Percentiles rank a stretch among this genome's conserved stretches.
Evolutionary conservation across 2,797 vertebrate species (phyloP).

Genomic region (Spinus olivaceus): DNA sequence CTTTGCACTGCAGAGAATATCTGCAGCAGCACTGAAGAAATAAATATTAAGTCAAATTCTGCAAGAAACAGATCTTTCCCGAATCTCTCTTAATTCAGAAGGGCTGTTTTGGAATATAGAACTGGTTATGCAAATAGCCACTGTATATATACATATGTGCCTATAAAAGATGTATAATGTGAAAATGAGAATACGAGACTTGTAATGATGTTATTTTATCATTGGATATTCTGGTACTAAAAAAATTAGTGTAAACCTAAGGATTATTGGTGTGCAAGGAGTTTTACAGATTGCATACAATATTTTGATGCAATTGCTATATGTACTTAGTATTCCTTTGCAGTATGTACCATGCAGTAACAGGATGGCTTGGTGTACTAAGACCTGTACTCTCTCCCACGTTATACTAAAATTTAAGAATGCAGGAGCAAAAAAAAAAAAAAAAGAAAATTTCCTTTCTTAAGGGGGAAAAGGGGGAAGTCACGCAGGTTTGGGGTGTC

Average conservation of each 20-base stretch:
- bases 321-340: not conserved
- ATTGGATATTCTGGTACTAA: not conserved
- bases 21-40: constrained; percentile 19
- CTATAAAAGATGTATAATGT: constrained; percentile 48
- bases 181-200: not conserved
- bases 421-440: no score
- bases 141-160: constrained; percentile 44
- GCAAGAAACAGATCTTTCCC: not conserved
- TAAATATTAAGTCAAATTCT: not conserved
- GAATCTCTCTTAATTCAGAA: constrained; percentile 16
- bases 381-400: not conserved
- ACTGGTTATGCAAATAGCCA: constrained; percentile 3
- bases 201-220: not conserved
- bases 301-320: not conserved
- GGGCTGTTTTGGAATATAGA: constrained; percentile 38
- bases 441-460: not conserved
- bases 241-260: not conserved
- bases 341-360: not conserved
- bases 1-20: not conserved
- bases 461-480: fast-evolving
- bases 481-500: no score
- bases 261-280: not conserved
- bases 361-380: not conserved
- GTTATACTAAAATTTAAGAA: not conserved
- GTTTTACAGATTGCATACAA: not conserved